Evolutionary conservation across 2,888 invertebrate genomes (phyloP).

Genomic region (Cetonia aurata): DNA sequence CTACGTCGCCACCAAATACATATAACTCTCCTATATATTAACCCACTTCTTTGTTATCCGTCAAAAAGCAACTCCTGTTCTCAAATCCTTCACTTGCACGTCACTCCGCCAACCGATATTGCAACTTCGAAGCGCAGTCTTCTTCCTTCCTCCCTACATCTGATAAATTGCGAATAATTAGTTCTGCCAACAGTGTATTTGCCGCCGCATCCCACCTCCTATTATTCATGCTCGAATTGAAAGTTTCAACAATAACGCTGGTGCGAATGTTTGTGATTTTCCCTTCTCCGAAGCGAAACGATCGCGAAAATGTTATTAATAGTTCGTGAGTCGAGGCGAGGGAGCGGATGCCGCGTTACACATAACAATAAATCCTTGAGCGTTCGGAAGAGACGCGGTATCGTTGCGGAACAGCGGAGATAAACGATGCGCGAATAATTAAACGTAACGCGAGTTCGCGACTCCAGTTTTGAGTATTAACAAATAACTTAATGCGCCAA

Average conservation of each 20-base stretch:
- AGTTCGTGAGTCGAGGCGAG: conserved; percentile 6
- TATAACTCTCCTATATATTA: neutral
- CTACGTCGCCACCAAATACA: neutral
- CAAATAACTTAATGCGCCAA: neutral
- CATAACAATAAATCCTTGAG: conserved; percentile 7
- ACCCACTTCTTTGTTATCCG: neutral
- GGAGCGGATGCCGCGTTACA: neutral
- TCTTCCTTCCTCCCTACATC: neutral
- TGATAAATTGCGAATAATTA: conserved; percentile 31
- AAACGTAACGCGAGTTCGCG: neutral
- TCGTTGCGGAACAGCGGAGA: conserved; percentile 4
- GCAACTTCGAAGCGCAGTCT: neutral
- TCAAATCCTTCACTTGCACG: neutral
- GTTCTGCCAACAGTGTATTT: neutral
- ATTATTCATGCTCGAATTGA: neutral
- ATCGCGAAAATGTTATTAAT: conserved; percentile 15
- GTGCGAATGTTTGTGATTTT: conserved; percentile 19
- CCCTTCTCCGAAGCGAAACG: neutral
- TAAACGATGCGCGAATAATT: conserved; percentile 25
- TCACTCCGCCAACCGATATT: neutral
- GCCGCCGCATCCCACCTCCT: too few relatives aligned
- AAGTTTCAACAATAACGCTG: conserved; percentile 7
- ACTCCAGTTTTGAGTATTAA: too few relatives aligned
- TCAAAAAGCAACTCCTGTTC: neutral
- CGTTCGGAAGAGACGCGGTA: conserved; percentile 2